phyloP scores from a whole-genome alignment of 1,140 invertebrate species.

The Drosophila nigromelanica region DNA sequence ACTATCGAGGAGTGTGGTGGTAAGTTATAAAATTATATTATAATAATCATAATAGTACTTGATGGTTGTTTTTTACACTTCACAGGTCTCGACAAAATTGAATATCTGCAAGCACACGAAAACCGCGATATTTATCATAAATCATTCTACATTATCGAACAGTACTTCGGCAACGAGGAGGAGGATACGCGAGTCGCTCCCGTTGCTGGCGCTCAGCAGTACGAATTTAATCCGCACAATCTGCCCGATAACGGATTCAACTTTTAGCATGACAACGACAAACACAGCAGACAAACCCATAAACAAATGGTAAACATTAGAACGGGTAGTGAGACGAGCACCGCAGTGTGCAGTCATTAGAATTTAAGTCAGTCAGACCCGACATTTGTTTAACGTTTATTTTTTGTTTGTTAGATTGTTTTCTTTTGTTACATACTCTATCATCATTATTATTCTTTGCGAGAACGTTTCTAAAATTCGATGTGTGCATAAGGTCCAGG shows the following conservation, averaged over 20 bases:
- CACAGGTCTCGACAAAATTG: slow-evolving; percentile 97
- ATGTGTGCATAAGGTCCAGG: slow-evolving; percentile 53
- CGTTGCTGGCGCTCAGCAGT: slow-evolving; percentile 92
- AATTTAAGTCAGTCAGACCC: slow-evolving; percentile 62
- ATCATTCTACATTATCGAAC: slow-evolving; percentile 98
- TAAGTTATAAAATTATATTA: slow-evolving; percentile 84
- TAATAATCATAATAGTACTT: neutral
- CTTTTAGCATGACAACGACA: slow-evolving; percentile 86
- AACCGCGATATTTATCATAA: slow-evolving; percentile 98
- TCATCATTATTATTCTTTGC: slow-evolving; percentile 39
- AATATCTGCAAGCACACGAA: slow-evolving; percentile 97
- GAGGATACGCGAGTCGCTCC: slow-evolving; percentile 93
- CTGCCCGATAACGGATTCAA: slow-evolving; percentile 91
- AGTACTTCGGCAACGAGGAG: slow-evolving; percentile 96
- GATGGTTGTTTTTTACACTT: neutral
- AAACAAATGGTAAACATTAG: slow-evolving; percentile 18
- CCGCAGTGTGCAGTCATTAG: slow-evolving; percentile 65
- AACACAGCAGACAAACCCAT: slow-evolving; percentile 30
- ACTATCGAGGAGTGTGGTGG: slow-evolving; percentile 98
- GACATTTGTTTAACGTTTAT: slow-evolving; percentile 23
- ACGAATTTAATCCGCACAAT: slow-evolving; percentile 88
- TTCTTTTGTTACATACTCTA: slow-evolving; percentile 35
- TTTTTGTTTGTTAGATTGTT: slow-evolving; percentile 37
- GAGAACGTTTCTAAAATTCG: slow-evolving; percentile 37
- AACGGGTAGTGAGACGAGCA: slow-evolving; percentile 23